A percentile compares a stretch with the other conserved stretches of the same genome.
Conservation (phyloP, 2,797 vertebrate genomes). For the Hoplostethus mediterraneus region DNA sequence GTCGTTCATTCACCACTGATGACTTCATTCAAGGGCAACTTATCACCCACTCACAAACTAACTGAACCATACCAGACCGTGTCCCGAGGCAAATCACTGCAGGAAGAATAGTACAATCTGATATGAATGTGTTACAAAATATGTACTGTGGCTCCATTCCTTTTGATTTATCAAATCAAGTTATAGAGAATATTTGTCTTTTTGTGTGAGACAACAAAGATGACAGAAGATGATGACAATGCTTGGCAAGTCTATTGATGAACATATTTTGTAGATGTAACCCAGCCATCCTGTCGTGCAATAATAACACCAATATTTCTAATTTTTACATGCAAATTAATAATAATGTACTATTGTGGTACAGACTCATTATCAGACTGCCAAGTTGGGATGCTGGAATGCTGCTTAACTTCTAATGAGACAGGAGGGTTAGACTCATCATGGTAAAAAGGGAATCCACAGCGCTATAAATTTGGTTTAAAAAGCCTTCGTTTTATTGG, state of each 20-base stretch:
- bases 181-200: conserved; percentile 24
- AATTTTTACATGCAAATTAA: conserved; percentile 10
- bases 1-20: conserved; percentile 83
- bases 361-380: neutral
- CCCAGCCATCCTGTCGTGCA: too few relatives aligned
- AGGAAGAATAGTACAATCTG: conserved; percentile 56
- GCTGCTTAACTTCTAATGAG: conserved; percentile 15
- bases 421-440: conserved; percentile 16
- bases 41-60: conserved; percentile 86
- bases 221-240: neutral
- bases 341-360: neutral
- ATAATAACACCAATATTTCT: neutral
- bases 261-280: neutral
- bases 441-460: conserved; percentile 16
- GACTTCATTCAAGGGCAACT: conserved; percentile 86
- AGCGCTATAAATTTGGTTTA: neutral
- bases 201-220: neutral
- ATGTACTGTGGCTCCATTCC: conserved; percentile 22
- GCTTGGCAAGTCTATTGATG: conserved; percentile 18
- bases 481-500: neutral
- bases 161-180: conserved; percentile 55
- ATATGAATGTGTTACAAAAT: conserved; percentile 59
- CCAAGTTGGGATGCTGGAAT: neutral
- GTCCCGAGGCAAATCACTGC: conserved; percentile 80
- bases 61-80: conserved; percentile 76